phyloP scores from a whole-genome alignment of 2,797 vertebrate species.

The Percopsis omiscomaycus region DNA sequence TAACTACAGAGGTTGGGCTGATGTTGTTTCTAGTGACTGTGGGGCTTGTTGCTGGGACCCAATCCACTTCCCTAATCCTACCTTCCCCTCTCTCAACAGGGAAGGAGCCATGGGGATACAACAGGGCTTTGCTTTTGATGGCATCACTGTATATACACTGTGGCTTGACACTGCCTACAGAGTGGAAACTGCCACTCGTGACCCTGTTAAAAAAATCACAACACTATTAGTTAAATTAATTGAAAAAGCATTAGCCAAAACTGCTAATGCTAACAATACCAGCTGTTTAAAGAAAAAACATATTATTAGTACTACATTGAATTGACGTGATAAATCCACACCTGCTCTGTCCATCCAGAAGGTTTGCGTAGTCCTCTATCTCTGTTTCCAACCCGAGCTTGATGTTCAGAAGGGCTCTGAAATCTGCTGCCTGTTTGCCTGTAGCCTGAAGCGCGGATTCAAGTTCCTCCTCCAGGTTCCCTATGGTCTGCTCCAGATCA shows the following conservation, averaged over 20 bases:
- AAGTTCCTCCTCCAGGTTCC: too few relatives aligned
- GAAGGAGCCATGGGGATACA: background rate
- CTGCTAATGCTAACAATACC: too few relatives aligned
- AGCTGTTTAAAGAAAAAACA: too few relatives aligned
- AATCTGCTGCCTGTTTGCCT: slow-evolving; percentile 63
- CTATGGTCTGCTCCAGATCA: too few relatives aligned
- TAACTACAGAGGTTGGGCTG: background rate
- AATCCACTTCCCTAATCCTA: background rate
- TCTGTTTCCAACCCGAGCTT: slow-evolving; percentile 69
- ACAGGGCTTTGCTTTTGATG: slow-evolving; percentile 1
- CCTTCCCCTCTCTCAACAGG: background rate
- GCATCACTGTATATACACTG: background rate
- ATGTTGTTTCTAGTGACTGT: background rate
- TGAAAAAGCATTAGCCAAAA: too few relatives aligned
- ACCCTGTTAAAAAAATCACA: slow-evolving; percentile 19
- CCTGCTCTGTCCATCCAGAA: slow-evolving; percentile 69
- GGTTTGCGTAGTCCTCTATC: slow-evolving; percentile 69
- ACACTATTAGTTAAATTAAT: too few relatives aligned
- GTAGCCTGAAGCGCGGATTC: slow-evolving; percentile 46
- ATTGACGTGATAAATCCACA: slow-evolving; percentile 21
- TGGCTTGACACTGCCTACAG: background rate
- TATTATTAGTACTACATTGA: too few relatives aligned
- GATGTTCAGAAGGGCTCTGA: slow-evolving; percentile 68
- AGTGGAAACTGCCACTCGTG: slow-evolving; percentile 3
- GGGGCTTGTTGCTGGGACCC: too few relatives aligned